Percentiles rank a stretch among this genome's conserved stretches.
These are phyloP conservation scores for Pseudachorutes palmiensis DNA, from an alignment of 1,140 invertebrate species.

Conservation along the genomic window DNA sequence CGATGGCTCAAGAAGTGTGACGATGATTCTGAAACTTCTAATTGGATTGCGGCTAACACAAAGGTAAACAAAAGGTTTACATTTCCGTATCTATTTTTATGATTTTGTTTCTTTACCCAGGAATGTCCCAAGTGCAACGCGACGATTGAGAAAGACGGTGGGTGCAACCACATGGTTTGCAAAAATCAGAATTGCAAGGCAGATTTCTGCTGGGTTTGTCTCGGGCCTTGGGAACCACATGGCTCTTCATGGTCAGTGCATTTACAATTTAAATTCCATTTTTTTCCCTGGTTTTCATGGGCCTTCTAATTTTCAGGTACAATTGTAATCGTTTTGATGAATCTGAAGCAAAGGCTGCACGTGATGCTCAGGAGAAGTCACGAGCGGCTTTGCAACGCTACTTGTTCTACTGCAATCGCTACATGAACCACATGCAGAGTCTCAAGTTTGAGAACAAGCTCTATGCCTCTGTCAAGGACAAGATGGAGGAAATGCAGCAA, in stretches of 20 bases:
- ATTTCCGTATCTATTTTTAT: slow-evolving; percentile 6
- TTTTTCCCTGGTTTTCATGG: slow-evolving; percentile 21
- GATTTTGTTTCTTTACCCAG: slow-evolving; percentile 42
- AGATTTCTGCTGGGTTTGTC: slow-evolving; percentile 98
- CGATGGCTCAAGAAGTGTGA: slow-evolving; percentile 99
- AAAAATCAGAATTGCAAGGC: slow-evolving; percentile 97
- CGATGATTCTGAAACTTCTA: slow-evolving; percentile 97
- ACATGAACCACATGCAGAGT: slow-evolving; percentile 99
- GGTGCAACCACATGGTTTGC: slow-evolving; percentile 99
- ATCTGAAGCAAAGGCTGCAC: slow-evolving; percentile 88
- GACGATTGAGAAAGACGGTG: slow-evolving; percentile 96
- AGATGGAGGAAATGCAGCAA: slow-evolving; percentile 99
- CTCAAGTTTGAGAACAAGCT: slow-evolving; percentile 96
- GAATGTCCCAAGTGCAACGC: slow-evolving; percentile 98
- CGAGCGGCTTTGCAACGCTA: slow-evolving; percentile 85
- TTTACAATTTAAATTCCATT: not conserved
- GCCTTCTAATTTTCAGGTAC: slow-evolving; percentile 53
- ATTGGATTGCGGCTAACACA: slow-evolving; percentile 99
- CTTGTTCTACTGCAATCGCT: slow-evolving; percentile 96
- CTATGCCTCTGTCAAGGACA: slow-evolving; percentile 86
- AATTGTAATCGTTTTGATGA: slow-evolving; percentile 98
- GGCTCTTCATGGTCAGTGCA: slow-evolving; percentile 78
- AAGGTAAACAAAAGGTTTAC: no score
- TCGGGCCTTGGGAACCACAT: slow-evolving; percentile 97
- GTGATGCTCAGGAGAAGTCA: slow-evolving; percentile 91